A percentile compares a stretch with the other conserved stretches of the same genome.
phyloP scores from a whole-genome alignment of 2,797 vertebrate genomes.

The Eremophila alpestris region DNA sequence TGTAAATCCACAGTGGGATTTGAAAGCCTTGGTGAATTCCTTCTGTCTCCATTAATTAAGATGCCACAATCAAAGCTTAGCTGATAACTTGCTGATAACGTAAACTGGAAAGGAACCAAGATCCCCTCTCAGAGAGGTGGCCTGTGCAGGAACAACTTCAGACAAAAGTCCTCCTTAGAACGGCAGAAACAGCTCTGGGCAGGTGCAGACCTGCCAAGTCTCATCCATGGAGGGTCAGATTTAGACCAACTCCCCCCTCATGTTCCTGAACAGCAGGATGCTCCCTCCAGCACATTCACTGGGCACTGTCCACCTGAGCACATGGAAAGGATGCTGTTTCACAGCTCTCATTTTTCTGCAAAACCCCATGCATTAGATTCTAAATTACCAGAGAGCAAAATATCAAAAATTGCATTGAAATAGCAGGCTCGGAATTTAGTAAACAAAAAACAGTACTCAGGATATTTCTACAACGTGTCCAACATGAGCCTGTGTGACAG shows the following conservation, averaged over 20 bases:
- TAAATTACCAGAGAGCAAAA: not conserved
- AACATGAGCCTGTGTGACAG: not conserved
- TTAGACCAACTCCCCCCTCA: not conserved
- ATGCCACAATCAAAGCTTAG: not conserved
- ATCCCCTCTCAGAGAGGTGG: not conserved
- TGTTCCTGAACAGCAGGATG: not conserved
- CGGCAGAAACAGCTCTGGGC: not conserved
- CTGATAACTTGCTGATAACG: not conserved
- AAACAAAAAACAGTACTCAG: not conserved
- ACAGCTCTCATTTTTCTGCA: not conserved
- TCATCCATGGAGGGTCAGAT: not conserved
- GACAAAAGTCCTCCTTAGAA: not conserved
- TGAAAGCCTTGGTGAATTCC: not conserved
- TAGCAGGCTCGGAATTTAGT: not conserved
- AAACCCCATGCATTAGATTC: not conserved
- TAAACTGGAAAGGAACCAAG: not conserved
- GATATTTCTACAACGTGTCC: not conserved
- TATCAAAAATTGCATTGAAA: not conserved
- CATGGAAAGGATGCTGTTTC: not conserved
- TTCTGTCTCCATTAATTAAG: constrained; percentile 4
- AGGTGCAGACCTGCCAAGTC: not conserved
- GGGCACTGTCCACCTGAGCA: not conserved
- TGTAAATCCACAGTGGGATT: not conserved
- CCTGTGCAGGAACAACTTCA: not conserved
- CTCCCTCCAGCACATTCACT: not conserved